phyloP scores from a whole-genome alignment of 2,888 invertebrate genomes.

The Uropetala carovei region DNA sequence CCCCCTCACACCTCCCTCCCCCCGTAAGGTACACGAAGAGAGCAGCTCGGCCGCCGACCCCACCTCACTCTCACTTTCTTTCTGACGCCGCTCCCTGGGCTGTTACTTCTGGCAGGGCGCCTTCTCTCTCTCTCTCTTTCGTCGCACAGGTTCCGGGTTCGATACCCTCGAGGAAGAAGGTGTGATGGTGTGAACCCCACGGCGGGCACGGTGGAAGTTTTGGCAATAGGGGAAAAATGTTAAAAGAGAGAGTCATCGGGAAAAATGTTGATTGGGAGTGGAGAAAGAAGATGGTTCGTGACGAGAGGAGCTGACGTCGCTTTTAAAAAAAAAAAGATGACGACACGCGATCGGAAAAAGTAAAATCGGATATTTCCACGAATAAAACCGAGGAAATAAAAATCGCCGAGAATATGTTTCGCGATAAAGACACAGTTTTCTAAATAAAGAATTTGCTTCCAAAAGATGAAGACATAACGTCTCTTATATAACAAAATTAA shows the following conservation, averaged over 20 bases:
- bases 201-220: background rate
- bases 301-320: background rate
- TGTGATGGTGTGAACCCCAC: too few species aligned
- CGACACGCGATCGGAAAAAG: too few species aligned
- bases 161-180: conserved; percentile 38
- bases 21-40: too few species aligned
- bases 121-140: background rate
- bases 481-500: too few species aligned
- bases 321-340: background rate
- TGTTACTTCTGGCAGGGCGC: background rate
- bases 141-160: conserved; percentile 55
- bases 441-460: too few species aligned
- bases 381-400: too few species aligned
- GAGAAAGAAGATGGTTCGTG: background rate
- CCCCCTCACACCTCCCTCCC: too few species aligned
- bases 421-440: too few species aligned
- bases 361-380: too few species aligned
- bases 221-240: background rate
- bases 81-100: background rate
- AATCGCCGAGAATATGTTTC: too few species aligned
- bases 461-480: too few species aligned
- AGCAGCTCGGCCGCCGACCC: background rate
- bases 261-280: background rate
- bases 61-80: conserved; percentile 33
- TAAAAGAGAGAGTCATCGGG: conserved; percentile 10